A percentile compares a stretch with the other conserved stretches of the same genome.
Evolutionary conservation across 2,888 invertebrate species (phyloP).

Genomic region (Achlya flavicornis): DNA sequence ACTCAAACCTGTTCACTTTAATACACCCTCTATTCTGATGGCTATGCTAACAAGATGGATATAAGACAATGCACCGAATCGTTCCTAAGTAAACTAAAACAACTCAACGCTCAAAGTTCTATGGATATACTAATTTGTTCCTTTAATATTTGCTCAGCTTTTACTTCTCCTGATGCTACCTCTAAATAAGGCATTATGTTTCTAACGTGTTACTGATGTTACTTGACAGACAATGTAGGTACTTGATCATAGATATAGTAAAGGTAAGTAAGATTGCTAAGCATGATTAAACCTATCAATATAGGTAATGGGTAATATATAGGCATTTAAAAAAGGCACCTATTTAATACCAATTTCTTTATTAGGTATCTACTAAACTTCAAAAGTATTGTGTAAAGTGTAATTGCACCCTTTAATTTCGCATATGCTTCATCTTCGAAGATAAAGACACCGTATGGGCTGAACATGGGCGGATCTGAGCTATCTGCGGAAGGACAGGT

Average conservation of each 20-base stretch:
- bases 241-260: not conserved
- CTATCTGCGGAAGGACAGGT: constrained; percentile 36
- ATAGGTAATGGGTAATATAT: too few relatives aligned
- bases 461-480: constrained; percentile 19
- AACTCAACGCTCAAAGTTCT: constrained; percentile 15
- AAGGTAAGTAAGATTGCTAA: not conserved
- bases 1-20: constrained; percentile 19
- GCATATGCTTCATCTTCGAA: constrained; percentile 15
- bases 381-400: not conserved
- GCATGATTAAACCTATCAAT: not conserved
- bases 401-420: not conserved
- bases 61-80: constrained; percentile 33
- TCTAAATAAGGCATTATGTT: constrained; percentile 6
- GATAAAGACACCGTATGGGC: constrained; percentile 35
- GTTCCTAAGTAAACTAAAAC: constrained; percentile 31
- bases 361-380: too few relatives aligned
- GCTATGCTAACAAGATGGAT: constrained; percentile 18
- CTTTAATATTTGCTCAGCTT: constrained; percentile 62
- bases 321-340: too few relatives aligned
- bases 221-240: constrained; percentile 1
- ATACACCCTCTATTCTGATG: constrained; percentile 6
- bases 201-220: not conserved
- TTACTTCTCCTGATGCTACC: constrained; percentile 30
- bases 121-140: constrained; percentile 58
- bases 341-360: too few relatives aligned